Base-by-base conservation (phyloP, 1,140 invertebrate genomes). In the Drosophila kikkawai region DNA sequence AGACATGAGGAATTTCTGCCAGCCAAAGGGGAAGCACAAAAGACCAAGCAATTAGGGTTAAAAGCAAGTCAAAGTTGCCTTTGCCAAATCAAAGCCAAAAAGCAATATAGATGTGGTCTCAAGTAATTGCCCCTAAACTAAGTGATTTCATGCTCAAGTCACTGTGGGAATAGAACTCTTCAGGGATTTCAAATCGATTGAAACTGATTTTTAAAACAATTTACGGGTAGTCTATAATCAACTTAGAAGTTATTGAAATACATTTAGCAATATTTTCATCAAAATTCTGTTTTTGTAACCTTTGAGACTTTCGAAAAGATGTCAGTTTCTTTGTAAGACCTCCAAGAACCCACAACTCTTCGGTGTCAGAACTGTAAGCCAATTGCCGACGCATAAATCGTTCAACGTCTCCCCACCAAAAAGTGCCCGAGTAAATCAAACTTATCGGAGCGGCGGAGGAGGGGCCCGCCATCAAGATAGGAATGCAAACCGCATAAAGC, bases 361-460 rank as follows among this genome's bases (percentile, higher is more conserved):
- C 4, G 42, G 8, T 34, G 42, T 41, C 19, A 36, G 17, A 69
- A 70, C 47, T 58, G 41, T 15, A 32, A 29, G 39, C 67, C 53
- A 36, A 68, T 48, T 50, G 36, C 67, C 36, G 37, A 29, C 36
- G 42, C 36, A 73, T 74, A 74, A 74, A 74, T 74, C 68, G 70
- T 41, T 37, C 36, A 37, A 39, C 55, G 59, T 41, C 19, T 13
- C n/a, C 45, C 17, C 19, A 5, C 22, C 56, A 15, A 41, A 73
- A 73, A 73, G 70, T 22, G 39, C 37, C 22, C 66, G 41, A 59
- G 53, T 73, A 73, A 73, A 73, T 73, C 67, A 73, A 60, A 74
- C 55, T 60, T 73, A 74, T 73, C 69, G 55, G 36, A 50, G 39
- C 47, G 37, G 29, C 50, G 29, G 19, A n/a, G 67, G 34, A 22